Evolutionary conservation across 1,140 invertebrate genomes (phyloP).

Genomic region (Drosophila melanogaster): DNA sequence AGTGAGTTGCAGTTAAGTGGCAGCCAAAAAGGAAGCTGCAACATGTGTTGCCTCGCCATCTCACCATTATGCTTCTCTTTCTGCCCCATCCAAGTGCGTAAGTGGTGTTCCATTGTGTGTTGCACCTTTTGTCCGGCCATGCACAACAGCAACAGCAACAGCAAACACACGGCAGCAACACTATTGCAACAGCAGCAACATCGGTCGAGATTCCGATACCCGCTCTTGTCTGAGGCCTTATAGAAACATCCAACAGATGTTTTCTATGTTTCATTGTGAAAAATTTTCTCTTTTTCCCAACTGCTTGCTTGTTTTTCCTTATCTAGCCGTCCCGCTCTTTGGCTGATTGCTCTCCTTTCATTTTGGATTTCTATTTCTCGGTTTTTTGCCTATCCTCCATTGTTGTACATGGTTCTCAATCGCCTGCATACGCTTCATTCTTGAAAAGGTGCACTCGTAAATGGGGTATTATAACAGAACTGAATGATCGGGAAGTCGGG

Average conservation of each 20-base stretch:
- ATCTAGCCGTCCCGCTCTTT: slow-evolving; percentile 12
- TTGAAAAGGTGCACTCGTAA: slow-evolving; percentile 40
- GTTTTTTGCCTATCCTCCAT: slow-evolving; percentile 24
- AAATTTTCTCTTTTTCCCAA: slow-evolving; percentile 49
- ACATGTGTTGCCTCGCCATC: slow-evolving; percentile 57
- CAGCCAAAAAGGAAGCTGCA: slow-evolving; percentile 79
- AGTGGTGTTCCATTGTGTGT: slow-evolving; percentile 74
- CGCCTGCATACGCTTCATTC: slow-evolving; percentile 50
- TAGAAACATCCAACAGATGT: slow-evolving; percentile 71
- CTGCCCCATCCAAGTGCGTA: slow-evolving; percentile 39
- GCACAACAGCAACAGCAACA: slow-evolving; percentile 29
- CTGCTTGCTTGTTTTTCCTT: slow-evolving; percentile 13
- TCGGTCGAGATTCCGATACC: slow-evolving; percentile 15
- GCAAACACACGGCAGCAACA: slow-evolving; percentile 2
- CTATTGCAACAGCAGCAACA: slow-evolving; percentile 13
- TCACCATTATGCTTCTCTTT: background rate
- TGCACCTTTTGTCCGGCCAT: slow-evolving; percentile 66
- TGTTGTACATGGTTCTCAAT: slow-evolving; percentile 41
- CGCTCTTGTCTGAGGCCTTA: slow-evolving; percentile 10
- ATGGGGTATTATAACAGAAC: slow-evolving; percentile 20
- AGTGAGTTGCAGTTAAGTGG: slow-evolving; percentile 81
- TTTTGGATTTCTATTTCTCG: slow-evolving; percentile 47
- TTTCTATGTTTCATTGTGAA: slow-evolving; percentile 64
- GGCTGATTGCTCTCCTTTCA: slow-evolving; percentile 52
- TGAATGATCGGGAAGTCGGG: slow-evolving; percentile 24